Evolutionary conservation across 2,888 invertebrate genomes (phyloP).

Genomic region (Hyposoter didymator): DNA sequence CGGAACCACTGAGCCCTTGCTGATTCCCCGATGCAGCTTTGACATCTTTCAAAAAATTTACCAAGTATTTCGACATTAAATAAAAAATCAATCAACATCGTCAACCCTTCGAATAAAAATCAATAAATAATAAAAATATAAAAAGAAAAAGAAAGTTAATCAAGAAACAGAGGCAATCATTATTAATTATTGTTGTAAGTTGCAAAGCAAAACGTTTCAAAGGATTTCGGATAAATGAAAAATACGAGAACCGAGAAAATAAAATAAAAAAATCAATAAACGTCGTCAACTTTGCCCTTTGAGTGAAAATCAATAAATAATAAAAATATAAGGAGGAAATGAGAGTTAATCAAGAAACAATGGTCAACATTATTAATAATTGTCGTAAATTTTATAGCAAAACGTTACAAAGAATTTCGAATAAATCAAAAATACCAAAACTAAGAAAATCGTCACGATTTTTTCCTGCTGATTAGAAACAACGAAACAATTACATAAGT

Average conservation of each 20-base stretch:
- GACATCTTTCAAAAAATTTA: conserved; percentile 86
- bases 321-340: neutral
- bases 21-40: conserved; percentile 95
- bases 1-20: conserved; percentile 96
- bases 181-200: neutral
- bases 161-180: neutral
- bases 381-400: neutral
- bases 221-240: neutral
- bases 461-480: neutral
- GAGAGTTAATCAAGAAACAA: neutral
- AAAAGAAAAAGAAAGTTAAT: neutral
- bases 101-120: neutral
- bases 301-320: neutral
- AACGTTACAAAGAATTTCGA: neutral
- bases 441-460: neutral
- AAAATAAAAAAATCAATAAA: conserved; percentile 19
- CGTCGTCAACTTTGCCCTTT: neutral
- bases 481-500: neutral
- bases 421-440: neutral
- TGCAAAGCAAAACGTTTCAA: neutral
- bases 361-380: too few species aligned
- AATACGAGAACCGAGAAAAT: neutral
- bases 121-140: neutral
- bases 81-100: conserved; percentile 2
- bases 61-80: neutral